Base-by-base conservation (phyloP, 2,888 invertebrate genomes). In the Drosophila mettleri region DNA sequence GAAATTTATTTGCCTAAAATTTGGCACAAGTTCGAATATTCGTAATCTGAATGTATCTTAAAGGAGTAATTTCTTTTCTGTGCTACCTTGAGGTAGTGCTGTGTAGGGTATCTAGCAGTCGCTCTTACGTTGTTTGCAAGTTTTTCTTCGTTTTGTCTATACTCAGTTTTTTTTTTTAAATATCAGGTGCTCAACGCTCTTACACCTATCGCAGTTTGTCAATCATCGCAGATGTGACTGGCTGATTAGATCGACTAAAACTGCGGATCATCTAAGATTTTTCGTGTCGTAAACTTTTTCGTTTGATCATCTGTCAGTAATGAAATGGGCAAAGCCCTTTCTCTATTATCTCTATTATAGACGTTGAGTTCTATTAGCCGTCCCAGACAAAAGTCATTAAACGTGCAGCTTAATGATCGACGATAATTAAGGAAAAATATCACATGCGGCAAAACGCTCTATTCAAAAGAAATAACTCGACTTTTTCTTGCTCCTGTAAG, bases 371-470 rank as follows among this genome's bases (percentile, higher is more conserved):
- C 69, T 49, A 33, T 20, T 16, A 27, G 9, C 14, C 9, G 27
- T 9, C 10, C 22, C 16, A 43, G 22, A 41, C 16, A 53, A 53
- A 54, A 45, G 64, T 46, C 62, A 67, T 78, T 71, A 74, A 34
- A 39, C 34, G 29, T 41, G 51, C 36, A 31, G 55, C 49, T 57
- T 82, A 69, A 77, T 69, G 68, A 51, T 54, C 52, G 29, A 9
- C 36, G 38, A 41, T 55, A 67, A 61, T 53, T 57, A 57, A 54
- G 27, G 48, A 20, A n/a, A n/a, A 22, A 43, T 39, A 59, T 46
- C 45, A 29, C 41, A 54, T 24, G 39, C 10, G 4, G 20, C 7
- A n/a, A 64, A 57, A 51, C 27, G 9, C 29, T 14, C 34, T 27
- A 53, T 31, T 31, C n/a, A 36, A 6, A 31, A 18, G 20, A 36